Conservation (phyloP, 2,797 vertebrate species). For the Danio tinwini region DNA sequence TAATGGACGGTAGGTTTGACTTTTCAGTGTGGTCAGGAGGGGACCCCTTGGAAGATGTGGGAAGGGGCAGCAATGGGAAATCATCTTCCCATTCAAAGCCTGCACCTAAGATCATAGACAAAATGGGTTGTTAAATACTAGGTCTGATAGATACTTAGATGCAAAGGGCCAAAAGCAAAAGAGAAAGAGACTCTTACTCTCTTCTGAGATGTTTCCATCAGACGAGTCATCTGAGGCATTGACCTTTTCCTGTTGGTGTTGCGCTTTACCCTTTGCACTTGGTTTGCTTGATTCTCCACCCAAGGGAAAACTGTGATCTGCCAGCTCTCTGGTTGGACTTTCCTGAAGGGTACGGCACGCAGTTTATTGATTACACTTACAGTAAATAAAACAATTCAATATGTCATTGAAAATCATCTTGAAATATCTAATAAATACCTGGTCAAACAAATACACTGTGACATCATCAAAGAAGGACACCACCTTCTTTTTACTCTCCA, state of each 20-base stretch:
- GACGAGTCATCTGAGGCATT: constrained; percentile 75
- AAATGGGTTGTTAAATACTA: background rate
- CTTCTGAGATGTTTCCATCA: constrained; percentile 80
- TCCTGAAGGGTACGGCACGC: constrained; percentile 75
- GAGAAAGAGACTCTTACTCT: constrained; percentile 78
- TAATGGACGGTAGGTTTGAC: constrained; percentile 54
- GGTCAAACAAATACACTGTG: constrained; percentile 96
- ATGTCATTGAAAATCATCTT: background rate
- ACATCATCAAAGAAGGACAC: constrained; percentile 97
- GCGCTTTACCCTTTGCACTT: constrained; percentile 58
- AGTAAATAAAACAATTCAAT: background rate
- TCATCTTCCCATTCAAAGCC: constrained; percentile 88
- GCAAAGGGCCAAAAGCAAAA: background rate
- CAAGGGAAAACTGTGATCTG: constrained; percentile 80
- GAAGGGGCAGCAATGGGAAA: constrained; percentile 80
- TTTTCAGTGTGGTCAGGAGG: constrained; percentile 53
- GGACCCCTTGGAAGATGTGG: constrained; percentile 73
- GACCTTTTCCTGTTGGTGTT: constrained; percentile 65
- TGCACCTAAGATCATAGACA: constrained; percentile 71
- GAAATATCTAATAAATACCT: constrained; percentile 76
- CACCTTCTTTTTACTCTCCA: constrained; percentile 88
- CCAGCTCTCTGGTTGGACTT: constrained; percentile 89
- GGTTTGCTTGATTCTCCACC: constrained; percentile 66
- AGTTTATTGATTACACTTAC: background rate
- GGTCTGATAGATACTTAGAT: background rate